Evolutionary conservation across 1,140 invertebrate genomes (phyloP).

Genomic region (Cherax destructor): DNA sequence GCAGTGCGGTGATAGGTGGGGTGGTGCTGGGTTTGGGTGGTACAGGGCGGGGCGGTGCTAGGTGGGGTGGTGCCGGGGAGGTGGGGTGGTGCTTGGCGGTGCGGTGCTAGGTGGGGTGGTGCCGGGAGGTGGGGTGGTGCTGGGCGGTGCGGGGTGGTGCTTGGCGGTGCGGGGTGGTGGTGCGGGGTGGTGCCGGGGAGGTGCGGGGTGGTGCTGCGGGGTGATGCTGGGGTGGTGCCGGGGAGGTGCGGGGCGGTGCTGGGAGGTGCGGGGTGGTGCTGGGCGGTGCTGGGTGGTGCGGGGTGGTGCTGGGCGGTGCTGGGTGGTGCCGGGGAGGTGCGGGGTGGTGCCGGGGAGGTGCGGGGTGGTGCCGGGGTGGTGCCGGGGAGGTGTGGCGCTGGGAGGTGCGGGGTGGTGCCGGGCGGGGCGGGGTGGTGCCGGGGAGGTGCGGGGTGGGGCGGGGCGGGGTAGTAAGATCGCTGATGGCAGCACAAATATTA

Average conservation of each 20-base stretch:
- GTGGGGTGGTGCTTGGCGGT: not conserved
- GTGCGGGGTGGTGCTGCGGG: no score
- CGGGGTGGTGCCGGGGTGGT: not conserved
- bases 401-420: not conserved
- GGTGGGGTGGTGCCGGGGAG: not conserved
- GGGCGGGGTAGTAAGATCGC: not conserved
- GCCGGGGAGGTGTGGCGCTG: no score
- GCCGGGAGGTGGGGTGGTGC: not conserved
- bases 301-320: no score
- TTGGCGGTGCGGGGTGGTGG: no score
- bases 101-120: not conserved
- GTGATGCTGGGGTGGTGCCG: no score
- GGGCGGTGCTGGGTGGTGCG: not conserved
- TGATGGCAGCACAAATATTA: not conserved
- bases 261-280: no score
- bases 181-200: no score
- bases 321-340: not conserved
- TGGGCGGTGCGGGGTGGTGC: no score
- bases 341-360: not conserved
- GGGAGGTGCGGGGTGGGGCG: not conserved
- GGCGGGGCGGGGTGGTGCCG: not conserved
- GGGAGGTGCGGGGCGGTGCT: no score
- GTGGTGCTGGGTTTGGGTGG: no score
- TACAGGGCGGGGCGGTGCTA: not conserved
- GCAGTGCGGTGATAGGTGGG: not conserved